Percentiles rank a stretch among this genome's conserved stretches.
Evolutionary conservation across 2,113 vertebrate species (phyloP).

Genomic region (Litocranius walleri): DNA sequence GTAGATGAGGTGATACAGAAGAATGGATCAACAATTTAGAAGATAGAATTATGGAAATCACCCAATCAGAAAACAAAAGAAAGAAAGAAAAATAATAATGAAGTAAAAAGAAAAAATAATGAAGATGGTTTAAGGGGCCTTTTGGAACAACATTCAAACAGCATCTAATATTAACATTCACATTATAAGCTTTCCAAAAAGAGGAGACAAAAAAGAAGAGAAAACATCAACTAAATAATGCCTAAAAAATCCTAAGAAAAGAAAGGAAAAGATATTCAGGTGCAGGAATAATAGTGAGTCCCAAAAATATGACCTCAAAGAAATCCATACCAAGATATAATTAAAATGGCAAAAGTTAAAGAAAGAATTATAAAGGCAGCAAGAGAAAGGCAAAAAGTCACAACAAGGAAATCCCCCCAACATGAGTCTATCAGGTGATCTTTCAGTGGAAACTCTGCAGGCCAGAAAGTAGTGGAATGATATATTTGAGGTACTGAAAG

Average conservation of each 20-base stretch:
- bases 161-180: background rate
- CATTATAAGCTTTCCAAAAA: background rate
- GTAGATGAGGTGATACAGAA: background rate
- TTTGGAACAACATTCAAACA: background rate
- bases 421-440: background rate
- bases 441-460: background rate
- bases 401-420: background rate
- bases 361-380: background rate
- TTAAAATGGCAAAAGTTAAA: background rate
- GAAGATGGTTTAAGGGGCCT: background rate
- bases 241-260: background rate
- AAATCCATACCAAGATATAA: background rate
- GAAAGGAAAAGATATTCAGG: background rate
- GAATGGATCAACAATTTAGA: background rate
- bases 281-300: background rate
- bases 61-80: background rate
- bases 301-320: background rate
- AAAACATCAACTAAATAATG: background rate
- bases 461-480: background rate
- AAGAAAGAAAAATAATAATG: background rate
- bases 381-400: background rate
- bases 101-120: background rate
- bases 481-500: background rate
- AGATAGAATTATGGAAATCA: background rate
- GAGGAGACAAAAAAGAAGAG: background rate